Evolutionary conservation across 1,140 invertebrate species (phyloP), one percentile per base, ranked within the genome.

Genomic region (Coenobita brevimanus): DNA sequence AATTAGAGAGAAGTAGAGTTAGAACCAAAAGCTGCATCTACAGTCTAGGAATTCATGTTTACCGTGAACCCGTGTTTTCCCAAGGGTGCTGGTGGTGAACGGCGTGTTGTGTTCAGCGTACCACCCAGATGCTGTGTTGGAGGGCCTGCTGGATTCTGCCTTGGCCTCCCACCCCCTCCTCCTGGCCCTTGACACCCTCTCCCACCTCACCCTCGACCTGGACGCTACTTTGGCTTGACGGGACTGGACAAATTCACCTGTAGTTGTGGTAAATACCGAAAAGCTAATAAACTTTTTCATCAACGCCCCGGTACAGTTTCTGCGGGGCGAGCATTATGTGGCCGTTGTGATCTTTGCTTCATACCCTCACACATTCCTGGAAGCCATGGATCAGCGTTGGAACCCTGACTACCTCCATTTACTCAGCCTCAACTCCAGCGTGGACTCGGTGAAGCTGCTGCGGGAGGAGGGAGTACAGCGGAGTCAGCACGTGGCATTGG

Each of bases 331-430:
- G 17, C 41, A 36, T 60, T 43, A 79, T 33, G 50, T 60, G 13
- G 38, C 75, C 30, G 21, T 87, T 8, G 6, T 87, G 3, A 43
- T 80, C n/a, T 80, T 80, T 33, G 64, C 62, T 13, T 33, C 3
- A 1, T 64, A 10, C 36, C 60, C 75, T 46, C 36, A 46, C 4
- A 24, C 17, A 15, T 69, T 71, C 46, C 54, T 87, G 76, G 36
- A 87, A 6, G 27, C n/a, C 38, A 21, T 87, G 21, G 62, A 80
- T 50, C 6, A 62, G 0, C 60, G 57, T 1, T 87, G 84, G 84
- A 87, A 87, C 46, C 84, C 84, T 17, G 60, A 78, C 13, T 79
- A 54, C 38, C 38, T 80, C 10, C 27, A 79, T 30, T 24, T 87
- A n/a, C 21, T 87, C 46, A 87, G 50, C 38, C 43, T 87, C 10